Percentiles rank a stretch among this genome's conserved stretches.
phyloP scores from a whole-genome alignment of 2,888 invertebrate genomes.

The Habroteleia sp. region DNA sequence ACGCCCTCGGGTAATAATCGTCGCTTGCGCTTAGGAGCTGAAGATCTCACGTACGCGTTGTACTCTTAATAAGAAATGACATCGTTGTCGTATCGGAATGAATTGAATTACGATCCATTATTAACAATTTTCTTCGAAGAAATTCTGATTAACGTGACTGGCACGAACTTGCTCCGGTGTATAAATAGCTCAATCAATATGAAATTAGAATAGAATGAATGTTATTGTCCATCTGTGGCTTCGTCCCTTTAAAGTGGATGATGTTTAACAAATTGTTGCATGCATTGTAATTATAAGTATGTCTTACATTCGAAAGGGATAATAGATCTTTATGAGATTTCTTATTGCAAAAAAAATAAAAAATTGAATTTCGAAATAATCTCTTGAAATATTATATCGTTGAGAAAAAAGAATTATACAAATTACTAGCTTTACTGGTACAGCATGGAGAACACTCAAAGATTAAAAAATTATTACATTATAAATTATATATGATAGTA shows the following conservation, averaged over 20 bases:
- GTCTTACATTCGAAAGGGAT: too few species aligned
- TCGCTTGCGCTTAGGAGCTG: constrained; percentile 38
- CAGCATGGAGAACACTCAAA: too few species aligned
- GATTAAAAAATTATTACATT: too few species aligned
- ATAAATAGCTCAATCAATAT: constrained; percentile 55
- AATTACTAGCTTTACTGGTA: too few species aligned
- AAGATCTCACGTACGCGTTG: constrained; percentile 25
- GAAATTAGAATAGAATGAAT: constrained; percentile 42
- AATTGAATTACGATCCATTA: constrained; percentile 62
- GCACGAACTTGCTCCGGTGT: constrained; percentile 26
- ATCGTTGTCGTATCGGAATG: constrained; percentile 53
- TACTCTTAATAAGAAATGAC: constrained; percentile 60
- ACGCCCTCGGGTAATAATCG: constrained; percentile 60
- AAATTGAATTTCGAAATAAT: too few species aligned
- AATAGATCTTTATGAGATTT: too few species aligned
- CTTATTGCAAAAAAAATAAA: too few species aligned
- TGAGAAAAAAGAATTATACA: too few species aligned
- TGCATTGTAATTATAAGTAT: too few species aligned
- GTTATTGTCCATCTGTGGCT: constrained; percentile 24
- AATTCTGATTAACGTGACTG: constrained; percentile 58
- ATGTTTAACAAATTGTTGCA: constrained; percentile 11
- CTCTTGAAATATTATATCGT: too few species aligned
- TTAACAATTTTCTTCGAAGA: constrained; percentile 53
- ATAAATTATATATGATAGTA: too few species aligned
- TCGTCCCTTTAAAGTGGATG: constrained; percentile 22